Percentiles rank a stretch among this genome's conserved stretches.
Conservation (phyloP, 2,888 invertebrate species). For the Nyleta sp. region DNA sequence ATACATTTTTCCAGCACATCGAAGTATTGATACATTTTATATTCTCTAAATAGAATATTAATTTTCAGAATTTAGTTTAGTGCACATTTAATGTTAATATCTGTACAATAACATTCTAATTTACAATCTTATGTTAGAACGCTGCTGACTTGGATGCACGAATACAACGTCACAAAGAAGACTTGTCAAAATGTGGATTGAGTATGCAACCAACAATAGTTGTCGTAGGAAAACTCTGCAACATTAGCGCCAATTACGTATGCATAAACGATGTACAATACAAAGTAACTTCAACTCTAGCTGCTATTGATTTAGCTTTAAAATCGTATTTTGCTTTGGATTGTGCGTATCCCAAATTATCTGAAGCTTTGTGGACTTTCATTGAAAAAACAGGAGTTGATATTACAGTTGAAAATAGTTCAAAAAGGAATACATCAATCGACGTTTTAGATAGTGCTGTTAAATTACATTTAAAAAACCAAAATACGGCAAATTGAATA, state of each 20-base stretch:
- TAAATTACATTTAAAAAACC: not conserved
- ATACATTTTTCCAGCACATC: no score
- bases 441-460: constrained; percentile 6
- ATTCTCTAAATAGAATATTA: no score
- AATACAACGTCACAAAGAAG: no score
- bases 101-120: no score
- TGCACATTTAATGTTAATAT: no score
- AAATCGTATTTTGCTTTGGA: constrained; percentile 28
- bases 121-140: no score
- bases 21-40: no score
- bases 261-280: constrained; percentile 17
- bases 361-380: constrained; percentile 26
- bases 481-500: not conserved
- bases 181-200: no score
- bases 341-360: constrained; percentile 16
- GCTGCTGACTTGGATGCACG: no score
- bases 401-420: not conserved
- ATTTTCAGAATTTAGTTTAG: no score
- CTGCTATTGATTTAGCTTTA: constrained; percentile 22
- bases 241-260: constrained; percentile 14
- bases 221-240: constrained; percentile 18
- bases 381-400: constrained; percentile 13
- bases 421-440: not conserved
- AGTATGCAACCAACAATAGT: constrained; percentile 41
- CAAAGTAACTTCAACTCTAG: not conserved